Evolutionary conservation across 2,113 vertebrate genomes (phyloP).

Genomic region (Martes martes): DNA sequence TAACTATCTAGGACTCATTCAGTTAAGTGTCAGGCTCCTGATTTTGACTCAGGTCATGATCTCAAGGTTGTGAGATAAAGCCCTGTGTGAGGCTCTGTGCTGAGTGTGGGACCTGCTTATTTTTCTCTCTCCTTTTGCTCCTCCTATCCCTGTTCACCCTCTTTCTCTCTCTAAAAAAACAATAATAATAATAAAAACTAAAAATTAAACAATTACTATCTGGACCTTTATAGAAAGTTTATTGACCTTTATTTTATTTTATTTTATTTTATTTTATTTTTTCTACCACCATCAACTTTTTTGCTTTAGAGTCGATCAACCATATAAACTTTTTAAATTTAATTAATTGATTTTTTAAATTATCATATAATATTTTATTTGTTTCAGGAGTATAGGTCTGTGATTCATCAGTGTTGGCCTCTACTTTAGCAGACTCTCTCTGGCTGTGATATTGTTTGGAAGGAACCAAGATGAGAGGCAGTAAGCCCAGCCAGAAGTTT

Average conservation of each 20-base stretch:
- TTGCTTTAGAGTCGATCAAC: neutral
- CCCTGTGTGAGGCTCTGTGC: neutral
- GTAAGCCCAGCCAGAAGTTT: neutral
- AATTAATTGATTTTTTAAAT: neutral
- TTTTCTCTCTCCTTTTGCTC: neutral
- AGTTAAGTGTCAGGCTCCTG: neutral
- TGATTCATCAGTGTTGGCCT: neutral
- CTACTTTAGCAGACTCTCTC: neutral
- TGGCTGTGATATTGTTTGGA: neutral
- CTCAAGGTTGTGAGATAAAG: neutral
- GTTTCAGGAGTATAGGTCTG: neutral
- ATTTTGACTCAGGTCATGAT: neutral
- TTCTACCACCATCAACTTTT: neutral
- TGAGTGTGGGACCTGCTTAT: neutral
- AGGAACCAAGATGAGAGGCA: neutral
- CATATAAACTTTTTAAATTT: neutral
- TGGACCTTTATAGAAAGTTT: neutral
- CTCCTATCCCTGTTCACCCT: neutral
- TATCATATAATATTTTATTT: neutral
- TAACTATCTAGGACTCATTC: neutral
- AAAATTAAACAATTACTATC: neutral
- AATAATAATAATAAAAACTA: neutral
- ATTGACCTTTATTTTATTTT: neutral
- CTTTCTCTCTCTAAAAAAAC: neutral
- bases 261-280: too few relatives aligned